These are phyloP conservation scores for Conops quadrifasciatus DNA, from an alignment of 2,888 invertebrate species.

Conservation along the genomic window DNA sequence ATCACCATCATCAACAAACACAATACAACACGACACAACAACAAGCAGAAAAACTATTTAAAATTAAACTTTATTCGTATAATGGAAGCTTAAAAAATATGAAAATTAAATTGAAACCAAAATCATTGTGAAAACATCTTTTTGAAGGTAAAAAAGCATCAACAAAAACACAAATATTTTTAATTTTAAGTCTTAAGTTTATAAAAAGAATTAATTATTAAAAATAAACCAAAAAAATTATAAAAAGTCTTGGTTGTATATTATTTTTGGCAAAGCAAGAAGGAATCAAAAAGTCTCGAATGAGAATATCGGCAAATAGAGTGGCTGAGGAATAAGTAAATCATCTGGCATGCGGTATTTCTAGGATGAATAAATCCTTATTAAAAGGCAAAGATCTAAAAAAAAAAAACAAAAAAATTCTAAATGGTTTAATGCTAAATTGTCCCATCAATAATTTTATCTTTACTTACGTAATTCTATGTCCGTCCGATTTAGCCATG, in stretches of 20 bases:
- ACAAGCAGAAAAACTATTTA: conserved; percentile 40
- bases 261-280: not conserved
- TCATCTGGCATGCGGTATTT: no score
- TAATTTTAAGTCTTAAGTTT: conserved; percentile 66
- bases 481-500: no score
- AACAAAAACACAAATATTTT: conserved; percentile 63
- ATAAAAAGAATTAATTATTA: conserved; percentile 63
- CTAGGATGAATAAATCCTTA: no score
- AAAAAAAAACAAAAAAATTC: no score
- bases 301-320: no score
- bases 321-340: no score
- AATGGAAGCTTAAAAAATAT: conserved; percentile 44
- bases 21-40: conserved; percentile 41
- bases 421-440: no score
- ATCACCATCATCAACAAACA: conserved; percentile 42
- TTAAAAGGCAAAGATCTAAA: no score
- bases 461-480: no score
- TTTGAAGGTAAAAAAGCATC: conserved; percentile 49
- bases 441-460: no score
- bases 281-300: no score
- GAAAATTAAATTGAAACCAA: conserved; percentile 39
- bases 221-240: conserved; percentile 52
- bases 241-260: conserved; percentile 32
- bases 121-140: conserved; percentile 53
- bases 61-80: conserved; percentile 49